Evolutionary conservation across 2,888 invertebrate species (phyloP), one percentile per base, ranked within the genome.

Genomic region (Morpho deidamia): DNA sequence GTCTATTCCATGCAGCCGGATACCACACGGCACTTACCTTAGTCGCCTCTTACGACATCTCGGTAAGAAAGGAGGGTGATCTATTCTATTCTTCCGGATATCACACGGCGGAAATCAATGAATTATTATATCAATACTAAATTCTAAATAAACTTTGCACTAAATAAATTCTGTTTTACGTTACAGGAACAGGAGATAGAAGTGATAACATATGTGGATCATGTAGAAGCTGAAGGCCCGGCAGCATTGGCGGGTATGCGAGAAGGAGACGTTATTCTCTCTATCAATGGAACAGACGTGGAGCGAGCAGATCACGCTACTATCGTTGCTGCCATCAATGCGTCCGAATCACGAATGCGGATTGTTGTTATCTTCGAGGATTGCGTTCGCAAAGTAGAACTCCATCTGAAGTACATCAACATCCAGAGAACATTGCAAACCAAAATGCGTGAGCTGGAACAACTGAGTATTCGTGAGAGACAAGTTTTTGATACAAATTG

Each of bases 341-440:
- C 93, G 73, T 96, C 97, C 86, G 96, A 96, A 73, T 91, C 95
- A 14, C 92, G 96, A 62, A 96, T 99, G 95, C 92, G 98, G 51
- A 96, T 98, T 95, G 98, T 98, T 32, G 98, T 99, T 10, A 92
- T 98, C 38, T 98, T 98, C 76, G 98, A 99, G 88, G 97, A 99
- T 78, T 97, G 98, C 72, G 97, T 98, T 1, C 92, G 96, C 58
- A 99, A 98, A 92, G 89, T 98, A 39, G 97, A 97, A 71, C 91
- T 99, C 0, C 97, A 98, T 77, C 96, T 97, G 92, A 93, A 97
- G 58, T 97, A 96, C 73, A 96, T 98, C 62, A 96, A 96, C 71
- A 90, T 98, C 34, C 97, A 97, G 83, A 92, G 95, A 66, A 91
- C 95, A 37, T 85, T 97, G 23, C 96, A 97, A 78, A 92, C 92